These are phyloP conservation scores for Meriones psammophilus DNA, from an alignment of 2,797 vertebrate genomes.

Conservation along the genomic window DNA sequence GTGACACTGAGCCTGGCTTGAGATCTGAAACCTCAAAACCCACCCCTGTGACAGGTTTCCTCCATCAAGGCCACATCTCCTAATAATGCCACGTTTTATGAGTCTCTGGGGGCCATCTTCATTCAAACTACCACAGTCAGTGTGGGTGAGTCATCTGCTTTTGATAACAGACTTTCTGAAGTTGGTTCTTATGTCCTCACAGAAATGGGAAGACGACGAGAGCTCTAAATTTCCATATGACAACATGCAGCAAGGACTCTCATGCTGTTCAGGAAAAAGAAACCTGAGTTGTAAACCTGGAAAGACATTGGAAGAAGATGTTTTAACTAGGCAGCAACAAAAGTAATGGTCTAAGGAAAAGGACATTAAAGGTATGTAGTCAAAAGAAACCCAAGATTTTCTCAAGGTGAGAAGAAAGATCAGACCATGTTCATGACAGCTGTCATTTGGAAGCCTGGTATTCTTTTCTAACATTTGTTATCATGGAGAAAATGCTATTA, in stretches of 20 bases:
- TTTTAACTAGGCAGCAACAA: neutral
- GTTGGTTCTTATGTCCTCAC: neutral
- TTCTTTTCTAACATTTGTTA: too few relatives aligned
- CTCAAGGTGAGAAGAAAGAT: neutral
- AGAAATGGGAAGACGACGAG: neutral
- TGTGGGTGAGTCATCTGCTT: neutral
- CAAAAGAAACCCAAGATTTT: neutral
- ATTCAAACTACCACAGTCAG: neutral
- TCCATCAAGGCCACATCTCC: too few relatives aligned
- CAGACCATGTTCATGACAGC: neutral
- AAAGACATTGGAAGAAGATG: neutral
- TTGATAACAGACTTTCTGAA: neutral
- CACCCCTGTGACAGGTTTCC: too few relatives aligned
- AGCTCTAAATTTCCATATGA: neutral
- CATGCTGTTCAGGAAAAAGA: neutral
- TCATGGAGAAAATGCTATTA: too few relatives aligned
- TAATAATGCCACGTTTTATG: too few relatives aligned
- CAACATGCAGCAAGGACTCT: slow-evolving; percentile 2
- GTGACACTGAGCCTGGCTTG: too few relatives aligned
- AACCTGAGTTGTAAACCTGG: neutral
- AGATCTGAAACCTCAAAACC: too few relatives aligned
- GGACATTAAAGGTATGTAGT: neutral
- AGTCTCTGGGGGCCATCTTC: too few relatives aligned
- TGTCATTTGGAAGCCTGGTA: too few relatives aligned
- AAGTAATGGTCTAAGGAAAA: slow-evolving; percentile 5